These are phyloP conservation scores for Silurus aristotelis DNA, from an alignment of 2,797 vertebrate species.

Conservation along the genomic window DNA sequence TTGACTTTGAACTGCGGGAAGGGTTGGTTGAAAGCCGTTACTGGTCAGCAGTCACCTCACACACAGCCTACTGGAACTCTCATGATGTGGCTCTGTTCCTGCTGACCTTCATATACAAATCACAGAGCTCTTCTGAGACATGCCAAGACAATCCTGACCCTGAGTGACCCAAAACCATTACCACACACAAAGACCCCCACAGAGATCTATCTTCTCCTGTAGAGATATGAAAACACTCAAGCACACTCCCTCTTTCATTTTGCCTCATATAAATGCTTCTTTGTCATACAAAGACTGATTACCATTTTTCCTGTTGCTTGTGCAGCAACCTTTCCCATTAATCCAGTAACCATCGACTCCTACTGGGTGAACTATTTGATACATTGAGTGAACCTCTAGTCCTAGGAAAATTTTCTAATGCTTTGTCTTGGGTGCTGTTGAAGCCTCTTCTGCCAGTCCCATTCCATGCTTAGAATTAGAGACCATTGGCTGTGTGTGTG, in stretches of 20 bases:
- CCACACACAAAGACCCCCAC: constrained; percentile 8
- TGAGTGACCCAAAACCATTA: constrained; percentile 61
- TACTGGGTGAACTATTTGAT: constrained; percentile 6
- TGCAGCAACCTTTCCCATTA: constrained; percentile 29
- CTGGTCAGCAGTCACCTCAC: constrained; percentile 97
- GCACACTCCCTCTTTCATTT: constrained; percentile 34
- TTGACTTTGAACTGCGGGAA: constrained; percentile 96
- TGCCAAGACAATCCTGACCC: constrained; percentile 63
- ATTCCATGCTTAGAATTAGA: background rate
- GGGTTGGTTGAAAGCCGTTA: constrained; percentile 97
- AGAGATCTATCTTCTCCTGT: background rate
- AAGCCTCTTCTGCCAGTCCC: background rate
- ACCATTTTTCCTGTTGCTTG: constrained; percentile 28
- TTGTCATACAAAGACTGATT: constrained; percentile 42
- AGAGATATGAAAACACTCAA: constrained; percentile 20
- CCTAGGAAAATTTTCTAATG: constrained; percentile 2
- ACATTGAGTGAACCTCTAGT: background rate
- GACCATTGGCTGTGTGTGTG: background rate
- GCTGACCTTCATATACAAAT: constrained; percentile 92
- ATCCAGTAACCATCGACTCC: background rate
- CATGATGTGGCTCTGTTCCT: constrained; percentile 95
- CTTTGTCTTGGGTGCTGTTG: constrained; percentile 15
- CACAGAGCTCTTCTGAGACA: constrained; percentile 66
- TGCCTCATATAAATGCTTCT: constrained; percentile 53
- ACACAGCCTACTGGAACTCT: constrained; percentile 97